Evolutionary conservation across 37 sponge, comb jelly and placozoan species (phyloP), one percentile per base, ranked within the genome.

Genomic region (Sycon ciliatum): DNA sequence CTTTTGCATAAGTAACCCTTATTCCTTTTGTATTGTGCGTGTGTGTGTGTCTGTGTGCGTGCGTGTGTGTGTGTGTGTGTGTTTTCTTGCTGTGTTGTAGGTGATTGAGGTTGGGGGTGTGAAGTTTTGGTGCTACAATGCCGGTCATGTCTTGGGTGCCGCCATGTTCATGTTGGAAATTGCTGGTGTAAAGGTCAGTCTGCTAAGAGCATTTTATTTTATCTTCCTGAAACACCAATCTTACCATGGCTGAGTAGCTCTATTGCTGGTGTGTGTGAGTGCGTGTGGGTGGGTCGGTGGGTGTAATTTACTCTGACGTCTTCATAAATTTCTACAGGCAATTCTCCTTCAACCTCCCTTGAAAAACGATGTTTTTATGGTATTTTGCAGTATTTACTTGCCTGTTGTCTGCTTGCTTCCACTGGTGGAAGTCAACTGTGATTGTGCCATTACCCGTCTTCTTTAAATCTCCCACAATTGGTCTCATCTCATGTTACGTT

Each of bases 101-200:
- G 94, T 89, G 49, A 86, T 85, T 36, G 94, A 94, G 28, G 87
- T 96, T 24, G 84, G 85, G 81, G 99, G 99, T 0, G 76, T 96
- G 18, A 88, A 81, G 76, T 96, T 96, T 71, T 85, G 87, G 84
- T 82, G 87, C 32, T 96, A 96, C 75, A 80, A 89, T 57, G 99
- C 99, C 0, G 99, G 99, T 0, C 99, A 96, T 68, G 99, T 96
- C 49, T 73, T 96, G 29, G 99, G 99, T 0, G 99, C 99, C 4
- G 99, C 99, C 35, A 96, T 96, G 99, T 91, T 96, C 57, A 83
- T 96, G 89, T 83, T 96, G 18, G 92, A 96, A 74, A 91, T 96
- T 56, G 99, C 99, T 61, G 99, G 99, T 28, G 99, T 96, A 7
- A 96, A 92, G 77, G 79, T 86, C 4, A 39, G 60, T 3, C n/a